phyloP scores from a whole-genome alignment of 2,888 invertebrate genomes.

The Argynnis bischoffii region DNA sequence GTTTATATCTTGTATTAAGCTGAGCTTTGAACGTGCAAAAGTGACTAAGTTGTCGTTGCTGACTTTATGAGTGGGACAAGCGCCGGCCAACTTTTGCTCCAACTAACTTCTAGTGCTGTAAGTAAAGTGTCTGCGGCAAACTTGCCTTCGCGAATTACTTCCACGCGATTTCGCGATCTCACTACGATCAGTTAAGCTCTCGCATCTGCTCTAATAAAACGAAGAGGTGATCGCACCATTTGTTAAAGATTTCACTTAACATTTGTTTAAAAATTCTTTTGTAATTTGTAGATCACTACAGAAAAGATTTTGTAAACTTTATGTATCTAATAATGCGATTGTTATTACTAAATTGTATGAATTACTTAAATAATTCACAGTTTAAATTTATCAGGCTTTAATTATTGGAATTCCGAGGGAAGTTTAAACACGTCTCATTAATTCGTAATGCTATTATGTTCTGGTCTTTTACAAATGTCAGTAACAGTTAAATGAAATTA shows the following conservation, averaged over 20 bases:
- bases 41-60: constrained; percentile 66
- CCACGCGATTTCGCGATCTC: constrained; percentile 70
- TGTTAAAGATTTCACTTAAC: constrained; percentile 17
- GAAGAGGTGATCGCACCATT: constrained; percentile 24
- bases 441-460: constrained; percentile 55
- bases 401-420: constrained; percentile 59
- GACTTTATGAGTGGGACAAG: constrained; percentile 65
- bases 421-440: constrained; percentile 58
- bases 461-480: constrained; percentile 50
- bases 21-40: constrained; percentile 44
- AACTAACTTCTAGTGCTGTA: constrained; percentile 67
- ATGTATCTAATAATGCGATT: constrained; percentile 22
- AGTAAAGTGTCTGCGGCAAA: constrained; percentile 66
- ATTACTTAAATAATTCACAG: constrained; percentile 39
- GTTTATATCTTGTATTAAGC: constrained; percentile 24
- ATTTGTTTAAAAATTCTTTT: constrained; percentile 9
- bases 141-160: constrained; percentile 68
- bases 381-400: constrained; percentile 53
- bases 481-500: constrained; percentile 47
- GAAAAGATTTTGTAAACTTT: constrained; percentile 16
- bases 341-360: constrained; percentile 27
- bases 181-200: constrained; percentile 63
- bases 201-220: constrained; percentile 51
- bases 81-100: constrained; percentile 57
- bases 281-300: constrained; percentile 10